A percentile compares a stretch with the other conserved stretches of the same genome.
Evolutionary conservation across 2,113 vertebrate species (phyloP).

Genomic region (Mastomys natalensis): DNA sequence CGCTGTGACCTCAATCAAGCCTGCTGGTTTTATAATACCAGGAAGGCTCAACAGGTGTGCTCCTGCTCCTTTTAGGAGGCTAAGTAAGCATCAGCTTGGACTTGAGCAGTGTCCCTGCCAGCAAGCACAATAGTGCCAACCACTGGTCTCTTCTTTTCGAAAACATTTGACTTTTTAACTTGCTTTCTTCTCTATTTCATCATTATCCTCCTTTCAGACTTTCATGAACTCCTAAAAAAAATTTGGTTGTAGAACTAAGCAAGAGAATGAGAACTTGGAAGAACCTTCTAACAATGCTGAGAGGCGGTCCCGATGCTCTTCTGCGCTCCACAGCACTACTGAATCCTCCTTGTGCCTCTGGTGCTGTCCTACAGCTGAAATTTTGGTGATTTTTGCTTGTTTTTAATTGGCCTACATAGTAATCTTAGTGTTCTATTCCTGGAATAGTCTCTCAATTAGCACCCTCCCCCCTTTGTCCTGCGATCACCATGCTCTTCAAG

Average conservation of each 20-base stretch:
- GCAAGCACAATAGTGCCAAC: neutral
- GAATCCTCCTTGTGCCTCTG: neutral
- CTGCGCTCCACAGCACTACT: fast-evolving
- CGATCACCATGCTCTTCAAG: neutral
- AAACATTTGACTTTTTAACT: neutral
- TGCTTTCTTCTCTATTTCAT: neutral
- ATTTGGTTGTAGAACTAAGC: neutral
- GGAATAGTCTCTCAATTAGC: neutral
- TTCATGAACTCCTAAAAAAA: neutral
- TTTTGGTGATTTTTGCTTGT: neutral
- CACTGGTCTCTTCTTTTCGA: neutral
- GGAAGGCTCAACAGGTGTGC: neutral
- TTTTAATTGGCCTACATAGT: neutral
- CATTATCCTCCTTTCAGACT: neutral
- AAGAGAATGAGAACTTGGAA: neutral
- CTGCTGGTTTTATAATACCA: neutral
- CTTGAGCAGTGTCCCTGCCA: neutral
- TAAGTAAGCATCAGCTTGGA: neutral
- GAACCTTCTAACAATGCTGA: neutral
- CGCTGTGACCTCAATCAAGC: neutral
- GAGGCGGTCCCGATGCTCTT: neutral
- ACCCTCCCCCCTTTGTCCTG: neutral
- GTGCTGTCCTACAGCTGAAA: neutral
- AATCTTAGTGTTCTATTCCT: neutral
- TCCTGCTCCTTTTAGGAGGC: neutral